phyloP scores from a whole-genome alignment of 2,113 vertebrate species.

The Scatophagus argus region DNA sequence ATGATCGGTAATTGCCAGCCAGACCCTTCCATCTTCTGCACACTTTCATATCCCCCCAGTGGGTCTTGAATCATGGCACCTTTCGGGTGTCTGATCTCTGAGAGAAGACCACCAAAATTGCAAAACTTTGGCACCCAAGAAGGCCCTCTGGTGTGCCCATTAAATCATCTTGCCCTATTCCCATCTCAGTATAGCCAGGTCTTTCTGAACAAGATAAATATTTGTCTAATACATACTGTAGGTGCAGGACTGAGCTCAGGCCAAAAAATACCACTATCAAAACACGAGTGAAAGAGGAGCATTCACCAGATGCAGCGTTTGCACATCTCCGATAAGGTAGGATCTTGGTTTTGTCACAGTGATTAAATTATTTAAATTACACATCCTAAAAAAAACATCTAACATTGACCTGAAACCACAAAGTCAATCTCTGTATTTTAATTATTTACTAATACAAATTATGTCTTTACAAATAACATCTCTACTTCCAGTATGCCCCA shows the following conservation, averaged over 20 bases:
- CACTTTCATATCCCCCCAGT: slow-evolving; percentile 77
- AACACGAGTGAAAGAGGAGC: slow-evolving; percentile 75
- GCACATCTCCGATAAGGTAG: slow-evolving; percentile 62
- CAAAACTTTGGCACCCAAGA: slow-evolving; percentile 75
- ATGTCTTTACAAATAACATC: slow-evolving; percentile 25
- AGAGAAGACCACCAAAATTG: slow-evolving; percentile 83
- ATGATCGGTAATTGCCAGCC: slow-evolving; percentile 75
- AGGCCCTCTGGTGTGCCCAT: slow-evolving; percentile 76
- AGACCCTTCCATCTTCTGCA: slow-evolving; percentile 62
- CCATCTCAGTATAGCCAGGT: slow-evolving; percentile 82
- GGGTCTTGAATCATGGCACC: slow-evolving; percentile 80
- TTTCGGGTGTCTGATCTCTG: slow-evolving; percentile 68
- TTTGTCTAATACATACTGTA: slow-evolving; percentile 84
- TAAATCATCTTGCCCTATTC: slow-evolving; percentile 83
- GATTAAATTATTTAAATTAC: slow-evolving; percentile 42
- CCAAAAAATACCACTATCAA: slow-evolving; percentile 77
- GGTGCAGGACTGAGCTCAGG: slow-evolving; percentile 76
- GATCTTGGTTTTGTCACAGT: slow-evolving; percentile 52
- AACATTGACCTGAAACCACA: slow-evolving; percentile 23
- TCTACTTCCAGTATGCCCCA: background rate
- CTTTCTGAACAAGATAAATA: slow-evolving; percentile 85
- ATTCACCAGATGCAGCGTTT: slow-evolving; percentile 75
- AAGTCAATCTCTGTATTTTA: slow-evolving; percentile 19
- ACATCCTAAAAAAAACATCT: slow-evolving; percentile 44
- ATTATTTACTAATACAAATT: slow-evolving; percentile 41